These are phyloP conservation scores for Squalus acanthias DNA, from an alignment of 2,797 vertebrate genomes.

Conservation along the genomic window DNA sequence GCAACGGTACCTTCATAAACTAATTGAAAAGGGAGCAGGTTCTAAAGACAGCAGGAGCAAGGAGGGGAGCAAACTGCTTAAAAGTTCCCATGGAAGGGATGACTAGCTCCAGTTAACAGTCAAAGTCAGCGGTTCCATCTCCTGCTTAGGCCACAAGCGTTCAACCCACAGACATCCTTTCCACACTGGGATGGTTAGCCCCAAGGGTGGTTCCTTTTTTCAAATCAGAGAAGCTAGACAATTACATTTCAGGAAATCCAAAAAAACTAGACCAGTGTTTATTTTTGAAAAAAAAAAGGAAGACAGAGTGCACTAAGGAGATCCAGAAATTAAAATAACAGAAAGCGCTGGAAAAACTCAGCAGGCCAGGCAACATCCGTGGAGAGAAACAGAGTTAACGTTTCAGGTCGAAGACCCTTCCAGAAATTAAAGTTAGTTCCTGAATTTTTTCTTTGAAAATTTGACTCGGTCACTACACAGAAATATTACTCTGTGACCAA, in stretches of 20 bases:
- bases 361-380: no score
- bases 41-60: background rate
- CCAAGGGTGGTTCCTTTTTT: background rate
- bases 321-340: background rate
- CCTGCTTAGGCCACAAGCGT: background rate
- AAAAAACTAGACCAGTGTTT: background rate
- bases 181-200: background rate
- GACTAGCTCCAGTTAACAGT: background rate
- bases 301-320: background rate
- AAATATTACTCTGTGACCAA: background rate
- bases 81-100: background rate
- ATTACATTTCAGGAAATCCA: background rate
- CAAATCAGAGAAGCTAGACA: background rate
- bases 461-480: background rate
- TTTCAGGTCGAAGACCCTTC: no score
- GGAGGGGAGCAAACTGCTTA: background rate
- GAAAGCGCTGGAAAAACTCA: no score
- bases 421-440: conserved; percentile 1
- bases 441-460: background rate
- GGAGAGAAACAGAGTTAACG: no score
- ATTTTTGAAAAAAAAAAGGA: background rate
- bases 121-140: background rate
- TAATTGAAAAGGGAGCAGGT: background rate
- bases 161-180: background rate
- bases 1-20: no score